Evolutionary conservation across 1,140 invertebrate genomes (phyloP), one percentile per base, ranked within the genome.

Genomic region (Ctenoplectra terminalis): DNA sequence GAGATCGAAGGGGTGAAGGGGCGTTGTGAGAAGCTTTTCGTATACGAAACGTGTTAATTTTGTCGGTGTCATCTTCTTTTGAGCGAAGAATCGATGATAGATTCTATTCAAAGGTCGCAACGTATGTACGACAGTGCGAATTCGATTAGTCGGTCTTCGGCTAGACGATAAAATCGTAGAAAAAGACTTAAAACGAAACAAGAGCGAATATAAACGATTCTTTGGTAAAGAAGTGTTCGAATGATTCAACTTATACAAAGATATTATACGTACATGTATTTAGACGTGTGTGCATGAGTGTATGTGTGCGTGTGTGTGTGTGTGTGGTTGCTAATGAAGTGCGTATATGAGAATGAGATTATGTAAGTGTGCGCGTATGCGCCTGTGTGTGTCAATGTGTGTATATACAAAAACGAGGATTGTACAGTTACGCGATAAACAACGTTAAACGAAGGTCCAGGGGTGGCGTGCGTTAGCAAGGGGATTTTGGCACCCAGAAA

Each of bases 201-300:
- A 46, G 56, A 52, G 31, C 60, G 72, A 75, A 66, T 40, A 64
- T 20, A 56, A 81, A 64, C 63, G 72, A 81, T 75, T 81, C 79
- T 81, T 81, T 81, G 79, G 79, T 67, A 81, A 75, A 69, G 66
- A 58, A 75, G 48, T 64, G 48, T 50, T 81, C 78, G 84, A 75
- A 66, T 72, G 69, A 75, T 87, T 67, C 69, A 70, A 87, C 84
- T 63, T 71, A 67, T 58, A 26, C 48, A 56, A 76, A 76, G 20
- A 54, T 86, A 81, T 52, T 61, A 23, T 37, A 54, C 66, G 69
- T 84, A 64, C 20, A 37, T 64, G 31, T 64, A 54, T 63, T 26
- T 43, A 54, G 50, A 37, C 50, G 46, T 50, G 66, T 69, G 50
- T 43, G 37, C 23, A 4, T 58, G 37, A 50, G n/a, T n/a, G n/a